Base-by-base conservation (phyloP, 2,888 invertebrate species). In the Drosophila rellima region DNA sequence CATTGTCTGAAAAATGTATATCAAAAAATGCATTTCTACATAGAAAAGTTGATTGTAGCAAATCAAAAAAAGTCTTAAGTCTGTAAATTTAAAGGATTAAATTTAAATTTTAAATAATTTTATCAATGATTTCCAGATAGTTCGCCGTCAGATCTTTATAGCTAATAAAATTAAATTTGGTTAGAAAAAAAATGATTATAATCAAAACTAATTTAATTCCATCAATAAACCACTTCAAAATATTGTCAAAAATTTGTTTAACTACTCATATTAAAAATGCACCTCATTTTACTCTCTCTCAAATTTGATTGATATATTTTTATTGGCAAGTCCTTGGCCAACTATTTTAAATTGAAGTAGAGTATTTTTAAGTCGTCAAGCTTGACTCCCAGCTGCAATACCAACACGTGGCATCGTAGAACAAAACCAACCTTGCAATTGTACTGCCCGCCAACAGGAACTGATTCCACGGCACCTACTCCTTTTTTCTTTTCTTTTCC, bases 381-480 rank as follows among this genome's bases (percentile, higher is more conserved):
- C 2, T n/a, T 7, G 1, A 11, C 10, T 15, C 15, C 2, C 61
- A 15, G 10, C 4, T 15, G 1, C 10, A 1, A 18, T 5, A 4
- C n/a, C 29, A 15, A 47, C 62, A 62, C 62, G 62, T 62, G 55
- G 62, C 62, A 45, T 11, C 47, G 3, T 7, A 3, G 17, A 60
- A 23, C 42, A 17, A 13, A 26, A 35, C 10, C 23, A 33, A 35
- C 60, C 48, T 48, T 45, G 37, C 26, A 17, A 52, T 51, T 39
- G 23, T 51, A 37, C 23, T 33, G 51, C 15, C 47, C 17, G 7
- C 18, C 15, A 42, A 20, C 55, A 55, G 45, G 17, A 44, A 35
- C 23, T 33, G 37, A 31, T 50, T 6, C 35, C 37, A 23, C 7
- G n/a, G n/a, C 5, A 39, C 29, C 47, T 23, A 11, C 20, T 40